phyloP scores from a whole-genome alignment of 2,888 invertebrate genomes.

The Limnephilus lunatus region DNA sequence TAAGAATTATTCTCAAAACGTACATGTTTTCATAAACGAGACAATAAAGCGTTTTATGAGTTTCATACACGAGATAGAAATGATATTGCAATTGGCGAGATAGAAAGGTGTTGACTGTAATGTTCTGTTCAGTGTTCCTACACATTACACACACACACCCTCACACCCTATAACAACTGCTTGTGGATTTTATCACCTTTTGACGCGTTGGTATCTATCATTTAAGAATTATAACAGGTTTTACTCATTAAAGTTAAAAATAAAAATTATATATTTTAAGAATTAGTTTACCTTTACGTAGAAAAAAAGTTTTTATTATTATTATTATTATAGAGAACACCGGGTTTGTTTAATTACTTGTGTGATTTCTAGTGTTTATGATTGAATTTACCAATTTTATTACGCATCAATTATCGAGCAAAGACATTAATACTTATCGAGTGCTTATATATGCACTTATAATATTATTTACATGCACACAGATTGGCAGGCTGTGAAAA shows the following conservation, averaged over 20 bases:
- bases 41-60: background rate
- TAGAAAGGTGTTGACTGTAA: background rate
- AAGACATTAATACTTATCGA: too few relatives aligned
- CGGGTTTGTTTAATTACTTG: background rate
- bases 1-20: background rate
- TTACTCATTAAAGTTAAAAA: too few relatives aligned
- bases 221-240: too few relatives aligned
- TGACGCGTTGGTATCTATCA: background rate
- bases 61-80: background rate
- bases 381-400: too few relatives aligned
- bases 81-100: background rate
- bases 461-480: background rate
- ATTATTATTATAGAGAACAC: background rate
- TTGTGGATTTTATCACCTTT: background rate
- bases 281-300: too few relatives aligned
- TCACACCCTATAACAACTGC: background rate
- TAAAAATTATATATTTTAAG: too few relatives aligned
- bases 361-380: background rate
- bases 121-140: background rate
- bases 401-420: too few relatives aligned
- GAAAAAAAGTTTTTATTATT: too few relatives aligned
- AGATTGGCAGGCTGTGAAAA: background rate
- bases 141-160: background rate
- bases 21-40: background rate
- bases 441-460: too few relatives aligned